Evolutionary conservation across 2,797 vertebrate genomes (phyloP), one percentile per base, ranked within the genome.

Genomic region (Sebastes matsubarae): DNA sequence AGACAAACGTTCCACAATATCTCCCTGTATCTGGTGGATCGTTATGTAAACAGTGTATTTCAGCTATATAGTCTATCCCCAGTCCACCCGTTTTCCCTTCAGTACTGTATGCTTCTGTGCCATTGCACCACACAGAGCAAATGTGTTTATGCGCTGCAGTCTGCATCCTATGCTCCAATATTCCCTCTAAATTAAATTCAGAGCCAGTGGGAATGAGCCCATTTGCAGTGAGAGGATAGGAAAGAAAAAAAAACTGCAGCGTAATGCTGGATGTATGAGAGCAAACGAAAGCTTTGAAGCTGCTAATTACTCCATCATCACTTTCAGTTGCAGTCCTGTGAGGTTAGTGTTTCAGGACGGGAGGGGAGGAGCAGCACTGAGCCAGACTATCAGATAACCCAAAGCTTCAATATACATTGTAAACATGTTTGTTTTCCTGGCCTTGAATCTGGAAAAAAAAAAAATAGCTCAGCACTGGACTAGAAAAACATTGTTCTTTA

Each of bases 261-360:
- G 79, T 73, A 78, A 82, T 63, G 30, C 32, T 81, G 79, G 78
- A 83, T 77, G 77, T 71, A 75, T n/a, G 12, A 80, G 54, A 70
- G 77, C 67, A 84, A 83, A 88, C 24, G 5, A 83, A 85, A 18
- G 77, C 88, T 91, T 93, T 90, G 84, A 90, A 91, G 83, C 82
- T 76, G 58, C 78, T 91, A 92, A 92, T 92, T 89, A 85, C 77
- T 85, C 72, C 27, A 82, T 87, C 84, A 88, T 80, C 87, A 83
- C 66, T 9, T 85, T 88, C 60, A 65, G 73, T 77, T 79, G 77
- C 83, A 85, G 76, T 88, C 80, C 76, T 75, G 36, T 34, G 79
- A 88, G 88, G 80, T 85, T 77, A 82, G 65, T 25, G 24, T 68
- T 89, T 88, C 68, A 81, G 54, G 3, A 18, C 6, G 42, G 75